A percentile compares a stretch with the other conserved stretches of the same genome.
phyloP scores from a whole-genome alignment of 2,797 vertebrate genomes.

The Falco columbarius region DNA sequence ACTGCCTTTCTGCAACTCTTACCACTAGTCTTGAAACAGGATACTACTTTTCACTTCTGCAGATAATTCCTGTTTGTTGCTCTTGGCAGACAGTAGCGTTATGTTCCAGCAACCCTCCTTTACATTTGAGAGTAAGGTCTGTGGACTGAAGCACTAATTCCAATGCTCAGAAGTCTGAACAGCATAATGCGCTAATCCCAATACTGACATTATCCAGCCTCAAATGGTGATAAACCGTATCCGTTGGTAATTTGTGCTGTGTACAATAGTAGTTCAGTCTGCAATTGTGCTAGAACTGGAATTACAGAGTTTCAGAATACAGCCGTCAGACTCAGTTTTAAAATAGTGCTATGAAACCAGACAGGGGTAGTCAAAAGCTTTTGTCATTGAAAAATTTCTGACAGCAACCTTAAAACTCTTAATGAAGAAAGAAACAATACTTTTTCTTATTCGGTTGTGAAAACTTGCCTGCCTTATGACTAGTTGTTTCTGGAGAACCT shows the following conservation, averaged over 20 bases:
- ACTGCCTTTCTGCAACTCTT: not conserved
- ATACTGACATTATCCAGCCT: not conserved
- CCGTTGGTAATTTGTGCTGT: rapidly evolving
- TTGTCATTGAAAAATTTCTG: not conserved
- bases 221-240: rapidly evolving
- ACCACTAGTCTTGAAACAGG: not conserved
- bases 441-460: not conserved
- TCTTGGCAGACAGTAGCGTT: not conserved
- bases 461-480: not conserved
- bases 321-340: not conserved
- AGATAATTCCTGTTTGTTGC: not conserved
- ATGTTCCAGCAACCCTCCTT: not conserved
- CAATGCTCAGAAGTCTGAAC: not conserved
- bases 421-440: rapidly evolving
- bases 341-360: not conserved
- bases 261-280: not conserved
- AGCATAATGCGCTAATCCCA: rapidly evolving
- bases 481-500: not conserved
- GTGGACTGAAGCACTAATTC: not conserved
- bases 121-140: not conserved
- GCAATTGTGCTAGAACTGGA: not conserved
- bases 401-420: not conserved
- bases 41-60: not conserved
- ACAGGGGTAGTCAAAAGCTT: not conserved
- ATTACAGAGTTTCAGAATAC: not conserved